These are phyloP conservation scores for Recurvirostra avosetta DNA, from an alignment of 2,113 vertebrate species.

Conservation along the genomic window DNA sequence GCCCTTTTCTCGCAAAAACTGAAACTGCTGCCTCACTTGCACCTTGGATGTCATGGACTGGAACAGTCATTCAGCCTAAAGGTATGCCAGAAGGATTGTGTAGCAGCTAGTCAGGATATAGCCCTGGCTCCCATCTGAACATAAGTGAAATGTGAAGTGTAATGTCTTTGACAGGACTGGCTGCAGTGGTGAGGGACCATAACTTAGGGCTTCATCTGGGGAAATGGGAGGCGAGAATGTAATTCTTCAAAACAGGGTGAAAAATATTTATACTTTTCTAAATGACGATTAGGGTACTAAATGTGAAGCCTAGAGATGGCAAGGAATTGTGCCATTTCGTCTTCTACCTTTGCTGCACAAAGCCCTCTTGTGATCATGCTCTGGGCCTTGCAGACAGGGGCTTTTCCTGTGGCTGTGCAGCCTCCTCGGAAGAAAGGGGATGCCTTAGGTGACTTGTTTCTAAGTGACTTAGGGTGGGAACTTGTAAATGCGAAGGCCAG, in stretches of 20 bases:
- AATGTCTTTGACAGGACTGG: not conserved
- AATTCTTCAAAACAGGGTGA: not conserved
- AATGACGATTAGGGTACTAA: not conserved
- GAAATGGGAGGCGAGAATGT: not conserved
- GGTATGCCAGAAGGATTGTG: not conserved
- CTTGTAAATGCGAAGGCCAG: not conserved
- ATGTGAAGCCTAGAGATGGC: not conserved
- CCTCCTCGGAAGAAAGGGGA: not conserved
- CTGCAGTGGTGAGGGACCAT: not conserved
- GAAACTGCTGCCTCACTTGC: not conserved
- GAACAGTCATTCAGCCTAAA: not conserved
- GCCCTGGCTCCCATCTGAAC: not conserved
- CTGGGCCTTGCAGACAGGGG: not conserved
- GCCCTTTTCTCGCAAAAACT: not conserved
- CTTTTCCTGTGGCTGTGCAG: not conserved
- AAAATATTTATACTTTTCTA: not conserved
- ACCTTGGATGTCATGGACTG: not conserved
- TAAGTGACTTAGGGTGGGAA: not conserved
- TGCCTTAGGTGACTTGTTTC: not conserved
- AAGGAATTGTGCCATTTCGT: not conserved
- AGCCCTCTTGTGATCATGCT: not conserved
- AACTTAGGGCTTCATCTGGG: not conserved
- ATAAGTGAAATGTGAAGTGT: not conserved
- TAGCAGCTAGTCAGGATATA: not conserved
- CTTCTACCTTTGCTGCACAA: not conserved